A percentile compares a stretch with the other conserved stretches of the same genome.
phyloP scores from a whole-genome alignment of 2,888 invertebrate species.

The Liopterus haemorrhoidalis region DNA sequence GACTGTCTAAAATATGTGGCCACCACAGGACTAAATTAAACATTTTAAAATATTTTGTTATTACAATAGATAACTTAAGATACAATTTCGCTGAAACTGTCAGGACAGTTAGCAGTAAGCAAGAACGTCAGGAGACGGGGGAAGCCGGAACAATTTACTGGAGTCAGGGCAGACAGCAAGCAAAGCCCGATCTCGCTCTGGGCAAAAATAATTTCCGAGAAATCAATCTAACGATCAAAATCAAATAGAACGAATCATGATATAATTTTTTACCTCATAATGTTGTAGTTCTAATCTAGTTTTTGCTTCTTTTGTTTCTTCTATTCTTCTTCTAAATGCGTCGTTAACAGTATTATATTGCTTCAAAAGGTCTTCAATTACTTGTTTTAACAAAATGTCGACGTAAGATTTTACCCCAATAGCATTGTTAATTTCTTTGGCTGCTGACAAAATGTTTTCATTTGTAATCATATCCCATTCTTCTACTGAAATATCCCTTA shows the following conservation, averaged over 20 bases:
- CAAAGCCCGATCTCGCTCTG: too few species aligned
- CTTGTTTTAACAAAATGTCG: conserved; percentile 74
- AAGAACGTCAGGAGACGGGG: too few species aligned
- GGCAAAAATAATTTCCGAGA: too few species aligned
- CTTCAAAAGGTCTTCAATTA: conserved; percentile 69
- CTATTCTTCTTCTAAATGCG: conserved; percentile 68
- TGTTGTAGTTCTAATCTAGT: conserved; percentile 78
- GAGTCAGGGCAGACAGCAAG: too few species aligned
- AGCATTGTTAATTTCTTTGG: conserved; percentile 68
- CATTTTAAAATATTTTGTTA: conserved; percentile 3
- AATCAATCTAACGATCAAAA: too few species aligned
- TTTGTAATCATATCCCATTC: conserved; percentile 72
- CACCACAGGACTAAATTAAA: conserved; percentile 1
- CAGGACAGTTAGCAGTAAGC: too few species aligned
- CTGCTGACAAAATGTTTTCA: conserved; percentile 62
- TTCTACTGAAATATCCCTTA: conserved; percentile 51
- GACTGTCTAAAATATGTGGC: conserved; percentile 20
- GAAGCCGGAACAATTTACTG: too few species aligned
- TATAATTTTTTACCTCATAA: conserved; percentile 54
- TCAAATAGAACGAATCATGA: conserved; percentile 33
- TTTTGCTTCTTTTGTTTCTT: conserved; percentile 72
- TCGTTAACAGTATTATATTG: conserved; percentile 73
- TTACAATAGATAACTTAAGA: too few species aligned
- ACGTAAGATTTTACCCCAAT: conserved; percentile 69
- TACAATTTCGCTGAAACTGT: too few species aligned